Evolutionary conservation across 2,888 invertebrate species (phyloP).

Genomic region (Parnassius mnemosyne): DNA sequence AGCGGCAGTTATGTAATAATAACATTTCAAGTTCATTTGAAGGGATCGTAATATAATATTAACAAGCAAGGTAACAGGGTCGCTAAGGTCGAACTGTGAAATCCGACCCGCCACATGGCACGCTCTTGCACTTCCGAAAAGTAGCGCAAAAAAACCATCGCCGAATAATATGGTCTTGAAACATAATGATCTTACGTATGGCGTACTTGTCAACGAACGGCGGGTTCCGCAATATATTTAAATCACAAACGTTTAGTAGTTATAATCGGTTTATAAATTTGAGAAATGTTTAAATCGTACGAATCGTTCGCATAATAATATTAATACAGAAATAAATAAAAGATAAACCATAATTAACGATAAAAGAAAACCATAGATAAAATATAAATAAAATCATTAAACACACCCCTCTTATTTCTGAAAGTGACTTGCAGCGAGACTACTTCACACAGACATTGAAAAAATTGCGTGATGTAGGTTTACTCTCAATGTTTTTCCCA

Average conservation of each 20-base stretch:
- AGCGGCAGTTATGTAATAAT: background rate
- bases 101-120: conserved; percentile 67
- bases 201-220: background rate
- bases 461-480: too few species aligned
- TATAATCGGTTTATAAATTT: too few species aligned
- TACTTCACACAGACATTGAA: too few species aligned
- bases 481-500: too few species aligned
- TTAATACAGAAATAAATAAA: too few species aligned
- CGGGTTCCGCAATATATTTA: conserved; percentile 29
- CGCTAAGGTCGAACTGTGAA: conserved; percentile 40
- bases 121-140: conserved; percentile 73
- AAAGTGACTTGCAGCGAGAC: too few species aligned
- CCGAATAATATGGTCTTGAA: conserved; percentile 12
- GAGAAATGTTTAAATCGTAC: too few species aligned
- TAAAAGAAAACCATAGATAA: too few species aligned
- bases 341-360: too few species aligned
- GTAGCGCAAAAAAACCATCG: conserved; percentile 47
- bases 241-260: background rate
- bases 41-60: conserved; percentile 13
- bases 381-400: too few species aligned
- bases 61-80: conserved; percentile 32
- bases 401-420: too few species aligned
- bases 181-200: conserved; percentile 21
- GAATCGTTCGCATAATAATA: too few species aligned
- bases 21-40: background rate